phyloP scores from a whole-genome alignment of 2,888 invertebrate genomes.

The Elgonia sp. region DNA sequence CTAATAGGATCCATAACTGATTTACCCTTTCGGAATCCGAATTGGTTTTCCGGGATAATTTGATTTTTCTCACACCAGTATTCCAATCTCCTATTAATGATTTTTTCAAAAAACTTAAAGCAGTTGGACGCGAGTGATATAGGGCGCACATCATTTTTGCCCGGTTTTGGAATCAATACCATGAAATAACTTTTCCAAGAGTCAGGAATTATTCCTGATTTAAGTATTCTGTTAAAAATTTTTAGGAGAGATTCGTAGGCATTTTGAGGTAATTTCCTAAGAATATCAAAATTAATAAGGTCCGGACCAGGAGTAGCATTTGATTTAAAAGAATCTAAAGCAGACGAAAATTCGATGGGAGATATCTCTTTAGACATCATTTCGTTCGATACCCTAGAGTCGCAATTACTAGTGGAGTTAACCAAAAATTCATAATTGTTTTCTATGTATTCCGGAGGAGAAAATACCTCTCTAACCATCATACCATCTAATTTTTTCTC shows the following conservation, averaged over 20 bases:
- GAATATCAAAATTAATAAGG: conserved; percentile 4
- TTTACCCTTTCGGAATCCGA: not conserved
- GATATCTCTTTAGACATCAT: too few species aligned
- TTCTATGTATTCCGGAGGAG: too few species aligned
- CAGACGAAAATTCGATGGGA: too few species aligned
- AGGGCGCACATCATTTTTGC: not conserved
- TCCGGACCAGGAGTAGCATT: conserved; percentile 25
- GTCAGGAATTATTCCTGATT: not conserved
- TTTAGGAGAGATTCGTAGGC: not conserved
- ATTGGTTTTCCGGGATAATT: not conserved
- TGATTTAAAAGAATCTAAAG: not conserved
- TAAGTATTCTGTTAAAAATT: not conserved
- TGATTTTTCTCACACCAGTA: not conserved
- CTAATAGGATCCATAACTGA: not conserved
- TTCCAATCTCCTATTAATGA: not conserved
- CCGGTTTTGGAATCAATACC: not conserved
- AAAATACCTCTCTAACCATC: too few species aligned
- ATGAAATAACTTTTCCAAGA: not conserved
- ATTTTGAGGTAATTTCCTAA: not conserved
- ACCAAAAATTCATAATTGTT: too few species aligned
- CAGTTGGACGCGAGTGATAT: not conserved
- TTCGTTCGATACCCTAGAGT: too few species aligned
- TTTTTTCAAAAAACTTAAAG: not conserved
- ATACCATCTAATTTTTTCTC: too few species aligned
- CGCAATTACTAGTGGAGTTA: too few species aligned